phyloP scores from a whole-genome alignment of 2,888 invertebrate genomes.

The Amphipyra tragopoginis region DNA sequence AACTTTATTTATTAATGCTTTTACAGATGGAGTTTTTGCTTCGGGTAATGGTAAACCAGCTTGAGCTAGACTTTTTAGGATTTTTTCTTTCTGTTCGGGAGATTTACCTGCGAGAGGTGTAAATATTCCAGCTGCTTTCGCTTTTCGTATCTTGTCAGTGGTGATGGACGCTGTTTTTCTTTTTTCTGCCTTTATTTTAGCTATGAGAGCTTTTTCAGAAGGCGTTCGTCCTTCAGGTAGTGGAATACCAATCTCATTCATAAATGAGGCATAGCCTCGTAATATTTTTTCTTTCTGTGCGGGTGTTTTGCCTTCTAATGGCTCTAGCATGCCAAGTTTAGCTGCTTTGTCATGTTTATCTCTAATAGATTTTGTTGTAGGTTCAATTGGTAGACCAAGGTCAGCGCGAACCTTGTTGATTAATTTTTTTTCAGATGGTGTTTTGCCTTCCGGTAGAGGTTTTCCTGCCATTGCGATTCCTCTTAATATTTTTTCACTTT shows the following conservation, averaged over 20 bases:
- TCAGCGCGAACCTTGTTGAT: slow-evolving; percentile 11
- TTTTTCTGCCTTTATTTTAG: slow-evolving; percentile 27
- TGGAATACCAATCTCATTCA: slow-evolving; percentile 2
- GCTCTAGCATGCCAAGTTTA: slow-evolving; percentile 52
- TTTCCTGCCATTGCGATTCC: slow-evolving; percentile 33
- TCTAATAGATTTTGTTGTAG: slow-evolving; percentile 54
- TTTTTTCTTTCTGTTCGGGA: slow-evolving; percentile 24
- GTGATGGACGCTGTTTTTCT: slow-evolving; percentile 34
- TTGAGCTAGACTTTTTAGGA: slow-evolving; percentile 18
- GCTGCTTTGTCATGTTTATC: slow-evolving; percentile 62
- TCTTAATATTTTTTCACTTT: slow-evolving; percentile 30
- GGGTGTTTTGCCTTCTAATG: slow-evolving; percentile 33
- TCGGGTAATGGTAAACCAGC: slow-evolving; percentile 37
- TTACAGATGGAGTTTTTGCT: slow-evolving; percentile 35
- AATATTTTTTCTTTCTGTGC: slow-evolving; percentile 31
- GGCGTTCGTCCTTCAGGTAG: slow-evolving; percentile 11
- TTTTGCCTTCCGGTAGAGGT: slow-evolving; percentile 26
- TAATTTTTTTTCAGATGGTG: slow-evolving; percentile 22
- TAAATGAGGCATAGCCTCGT: neutral
- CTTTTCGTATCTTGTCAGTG: slow-evolving; percentile 34
- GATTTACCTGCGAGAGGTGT: slow-evolving; percentile 39
- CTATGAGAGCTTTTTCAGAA: slow-evolving; percentile 20
- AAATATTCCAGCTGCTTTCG: slow-evolving; percentile 34
- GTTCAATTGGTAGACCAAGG: slow-evolving; percentile 27
- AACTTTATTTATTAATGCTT: slow-evolving; percentile 20